Base-by-base conservation (phyloP, 2,888 invertebrate species). In the Xestia rhomboidea region DNA sequence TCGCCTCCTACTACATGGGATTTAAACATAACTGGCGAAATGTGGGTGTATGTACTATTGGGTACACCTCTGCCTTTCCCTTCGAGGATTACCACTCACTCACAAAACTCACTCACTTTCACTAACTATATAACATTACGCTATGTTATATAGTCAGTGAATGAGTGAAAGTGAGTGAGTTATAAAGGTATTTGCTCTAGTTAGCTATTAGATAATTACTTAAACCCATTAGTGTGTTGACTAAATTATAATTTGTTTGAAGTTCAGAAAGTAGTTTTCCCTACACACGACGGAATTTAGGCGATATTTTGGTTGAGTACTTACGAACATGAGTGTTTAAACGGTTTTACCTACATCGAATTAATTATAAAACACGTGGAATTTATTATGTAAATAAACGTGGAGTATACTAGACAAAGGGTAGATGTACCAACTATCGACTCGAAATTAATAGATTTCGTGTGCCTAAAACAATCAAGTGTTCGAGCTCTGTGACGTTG, bases 401-500 rank as follows among this genome's bases (percentile, higher is more conserved):
- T 60, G 2, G 30, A 62, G 21, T 30, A 10, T 7, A 63, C 11
- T 27, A 64, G 11, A 68, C 70, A 68, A 62, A 76, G 49, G 49
- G 21, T 64, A 15, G 51, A 62, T 68, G 44, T 60, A 57, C 27
- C 3, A 63, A 73, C 54, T 62, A 83, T 76, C 34, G 30, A 73
- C 27, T 67, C 5, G 27, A 62, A 80, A 78, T 76, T 86, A 85
- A 85, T 86, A 78, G 74, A 85, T 76, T 78, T 78, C 74, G 69
- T 77, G 67, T 62, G 62, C 46, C 67, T 51, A 57, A 80, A 78
- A 76, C 72, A 80, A 78, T 84, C 81, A 78, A 73, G 44, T 67
- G 38, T 49, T 73, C 64, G 62, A 68, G 62, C 64, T 67, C 44
- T 64, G 72, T 68, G 78, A 81, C 82, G 80, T 88, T 79, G 80